Evolutionary conservation across 2,113 vertebrate genomes (phyloP).

Genomic region (Astur gentilis): DNA sequence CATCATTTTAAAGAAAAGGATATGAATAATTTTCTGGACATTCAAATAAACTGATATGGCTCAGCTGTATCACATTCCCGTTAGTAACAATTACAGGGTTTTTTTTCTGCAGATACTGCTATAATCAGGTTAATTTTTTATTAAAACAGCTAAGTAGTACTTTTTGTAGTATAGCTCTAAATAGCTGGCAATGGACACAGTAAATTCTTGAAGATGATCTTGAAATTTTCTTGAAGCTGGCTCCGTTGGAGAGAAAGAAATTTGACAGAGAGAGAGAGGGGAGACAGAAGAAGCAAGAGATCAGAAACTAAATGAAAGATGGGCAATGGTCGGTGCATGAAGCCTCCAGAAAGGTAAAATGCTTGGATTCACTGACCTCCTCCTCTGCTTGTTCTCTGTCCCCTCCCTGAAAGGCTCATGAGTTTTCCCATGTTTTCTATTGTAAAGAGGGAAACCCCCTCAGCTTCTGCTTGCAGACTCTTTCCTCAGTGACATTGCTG

Average conservation of each 20-base stretch:
- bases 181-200: neutral
- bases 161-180: conserved; percentile 28
- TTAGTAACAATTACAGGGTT: neutral
- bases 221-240: conserved; percentile 10
- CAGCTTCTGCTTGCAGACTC: neutral
- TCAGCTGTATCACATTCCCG: neutral
- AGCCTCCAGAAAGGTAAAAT: neutral
- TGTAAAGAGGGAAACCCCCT: neutral
- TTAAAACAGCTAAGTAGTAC: neutral
- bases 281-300: neutral
- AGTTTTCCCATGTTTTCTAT: neutral
- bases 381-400: neutral
- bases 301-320: neutral
- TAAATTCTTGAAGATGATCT: neutral
- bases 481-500: neutral
- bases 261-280: neutral
- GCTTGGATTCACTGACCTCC: neutral
- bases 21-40: neutral
- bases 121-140: neutral
- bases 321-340: neutral
- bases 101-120: neutral
- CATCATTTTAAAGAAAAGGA: neutral
- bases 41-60: neutral
- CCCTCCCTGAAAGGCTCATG: neutral
- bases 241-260: neutral